Percentiles rank a stretch among this genome's conserved stretches.
These are phyloP conservation scores for Magallana angulata DNA, from an alignment of 1,140 invertebrate genomes.

Conservation along the genomic window DNA sequence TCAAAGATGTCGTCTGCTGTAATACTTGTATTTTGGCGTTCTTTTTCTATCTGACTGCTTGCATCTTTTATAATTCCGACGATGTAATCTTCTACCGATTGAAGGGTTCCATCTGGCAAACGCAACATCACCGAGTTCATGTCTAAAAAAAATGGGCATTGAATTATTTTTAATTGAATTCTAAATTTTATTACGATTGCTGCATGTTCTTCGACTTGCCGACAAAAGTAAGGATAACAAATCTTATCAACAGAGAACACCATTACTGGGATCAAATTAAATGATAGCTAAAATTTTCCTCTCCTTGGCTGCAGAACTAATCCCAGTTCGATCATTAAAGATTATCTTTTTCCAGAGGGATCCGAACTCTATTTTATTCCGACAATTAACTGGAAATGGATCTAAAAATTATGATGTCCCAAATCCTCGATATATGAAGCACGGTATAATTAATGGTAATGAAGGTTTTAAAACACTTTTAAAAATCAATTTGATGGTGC, in stretches of 20 bases:
- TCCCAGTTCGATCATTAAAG: background rate
- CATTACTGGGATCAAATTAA: no score
- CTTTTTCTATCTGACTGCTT: slow-evolving; percentile 33
- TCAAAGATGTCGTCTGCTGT: background rate
- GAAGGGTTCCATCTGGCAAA: slow-evolving; percentile 38
- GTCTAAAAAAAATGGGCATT: background rate
- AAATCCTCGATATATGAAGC: background rate
- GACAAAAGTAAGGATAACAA: no score
- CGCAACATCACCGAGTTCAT: slow-evolving; percentile 2
- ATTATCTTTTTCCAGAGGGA: slow-evolving; percentile 20
- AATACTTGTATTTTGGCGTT: slow-evolving; percentile 2
- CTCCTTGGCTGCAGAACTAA: background rate
- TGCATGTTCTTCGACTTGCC: no score
- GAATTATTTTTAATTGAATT: no score
- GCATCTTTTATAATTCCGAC: slow-evolving; percentile 43
- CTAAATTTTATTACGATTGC: no score
- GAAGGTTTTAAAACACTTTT: background rate
- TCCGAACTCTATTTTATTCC: background rate
- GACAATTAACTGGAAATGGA: background rate
- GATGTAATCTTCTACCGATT: slow-evolving; percentile 47
- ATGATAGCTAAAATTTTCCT: no score
- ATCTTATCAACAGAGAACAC: no score
- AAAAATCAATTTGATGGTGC: slow-evolving; percentile 6
- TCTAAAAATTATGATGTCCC: background rate
- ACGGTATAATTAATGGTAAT: background rate